These are phyloP conservation scores for Leptobrachium ailaonicum DNA, from an alignment of 2,113 vertebrate genomes.

Conservation along the genomic window DNA sequence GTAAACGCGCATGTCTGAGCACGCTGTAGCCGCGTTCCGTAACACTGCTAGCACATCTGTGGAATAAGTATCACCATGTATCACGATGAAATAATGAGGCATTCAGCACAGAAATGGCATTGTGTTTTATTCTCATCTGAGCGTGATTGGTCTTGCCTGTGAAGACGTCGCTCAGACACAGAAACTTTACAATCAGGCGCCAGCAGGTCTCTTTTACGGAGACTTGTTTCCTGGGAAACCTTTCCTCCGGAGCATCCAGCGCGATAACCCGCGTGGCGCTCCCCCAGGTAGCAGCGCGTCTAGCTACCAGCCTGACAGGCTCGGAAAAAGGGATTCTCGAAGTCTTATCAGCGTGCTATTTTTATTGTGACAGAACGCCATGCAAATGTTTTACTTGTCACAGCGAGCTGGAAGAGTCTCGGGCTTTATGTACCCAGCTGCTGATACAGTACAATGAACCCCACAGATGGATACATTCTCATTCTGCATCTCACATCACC, in stretches of 20 bases:
- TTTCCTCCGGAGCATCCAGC: background rate
- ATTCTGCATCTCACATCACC: background rate
- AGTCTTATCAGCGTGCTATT: background rate
- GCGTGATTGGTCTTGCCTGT: too few relatives aligned
- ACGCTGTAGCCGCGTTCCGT: too few relatives aligned
- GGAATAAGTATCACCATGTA: too few relatives aligned
- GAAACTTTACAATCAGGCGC: too few relatives aligned
- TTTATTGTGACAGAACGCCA: background rate
- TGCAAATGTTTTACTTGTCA: too few relatives aligned
- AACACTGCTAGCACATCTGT: too few relatives aligned
- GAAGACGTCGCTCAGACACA: too few relatives aligned
- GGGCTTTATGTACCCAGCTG: constrained; percentile 8
- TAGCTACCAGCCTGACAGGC: background rate
- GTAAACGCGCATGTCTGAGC: too few relatives aligned
- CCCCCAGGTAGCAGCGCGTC: background rate
- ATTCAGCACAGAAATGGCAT: too few relatives aligned
- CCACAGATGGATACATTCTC: background rate
- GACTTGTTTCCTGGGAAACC: background rate
- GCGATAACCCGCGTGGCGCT: background rate
- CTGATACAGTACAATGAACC: background rate
- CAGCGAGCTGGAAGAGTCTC: too few relatives aligned
- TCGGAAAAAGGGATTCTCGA: background rate
- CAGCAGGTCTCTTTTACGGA: background rate
- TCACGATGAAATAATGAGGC: too few relatives aligned
- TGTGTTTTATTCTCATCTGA: too few relatives aligned